Base-by-base conservation (phyloP, 2,888 invertebrate species). In the Hypsopygia costalis region DNA sequence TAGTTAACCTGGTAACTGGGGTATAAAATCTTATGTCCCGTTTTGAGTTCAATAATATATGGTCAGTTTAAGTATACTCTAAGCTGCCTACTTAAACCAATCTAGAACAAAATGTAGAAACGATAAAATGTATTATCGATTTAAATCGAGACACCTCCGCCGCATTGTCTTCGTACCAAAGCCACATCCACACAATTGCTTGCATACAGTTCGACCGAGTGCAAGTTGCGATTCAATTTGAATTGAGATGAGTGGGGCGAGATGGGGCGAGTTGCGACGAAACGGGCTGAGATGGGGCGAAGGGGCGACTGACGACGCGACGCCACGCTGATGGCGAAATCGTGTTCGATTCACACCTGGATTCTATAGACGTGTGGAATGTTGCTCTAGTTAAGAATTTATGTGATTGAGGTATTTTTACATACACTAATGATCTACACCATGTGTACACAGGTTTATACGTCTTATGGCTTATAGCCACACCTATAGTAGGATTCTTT, bases 321-420 rank as follows among this genome's bases (percentile, higher is more conserved):
- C 63, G 7, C 3, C 25, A 16, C 25, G 56, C 74, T 86, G 87
- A 87, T 87, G 86, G 87, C 77, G 75, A 78, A 87, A 85, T 76
- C 85, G 80, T 87, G 87, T 86, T 81, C 83, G 74, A 80, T 80
- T 82, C 70, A 62, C 85, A 87, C 87, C 87, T 87, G 86, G 67
- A 63, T 62, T 49, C 55, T 52, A 16, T 16, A 46, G 51, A 43
- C 44, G 42, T 11, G 27, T 1, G 28, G 50, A 9, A 56, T 34
- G 56, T 46, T 66, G 70, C 81, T 83, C 69, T 70, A 72, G 64
- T 56, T 22, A 11, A 29, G 11, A 34, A 36, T 35, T 37, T 46
- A 34, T 32, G 4, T 16, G 16, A 16, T 16, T 16, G 16, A 16
- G n/a, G n/a, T n/a, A n/a, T n/a, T n/a, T n/a, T n/a, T n/a, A n/a